Conservation (phyloP, 2,888 invertebrate species). For the Dicranocentrus wangi region DNA sequence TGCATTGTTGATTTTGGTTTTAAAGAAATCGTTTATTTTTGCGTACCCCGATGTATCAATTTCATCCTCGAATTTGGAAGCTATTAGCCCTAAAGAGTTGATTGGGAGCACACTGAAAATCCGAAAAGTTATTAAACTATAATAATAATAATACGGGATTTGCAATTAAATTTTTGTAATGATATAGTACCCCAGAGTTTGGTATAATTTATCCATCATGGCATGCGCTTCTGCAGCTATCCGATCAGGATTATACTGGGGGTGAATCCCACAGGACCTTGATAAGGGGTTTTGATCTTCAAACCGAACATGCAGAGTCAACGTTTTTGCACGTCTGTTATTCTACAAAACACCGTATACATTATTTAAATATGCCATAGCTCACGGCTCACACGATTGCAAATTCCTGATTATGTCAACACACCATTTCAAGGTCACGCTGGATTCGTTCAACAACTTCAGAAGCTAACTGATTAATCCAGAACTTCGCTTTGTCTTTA, state of each 20-base stretch:
- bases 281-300: conserved; percentile 77
- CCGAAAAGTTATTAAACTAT: no score
- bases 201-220: conserved; percentile 79
- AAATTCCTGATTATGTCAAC: no score
- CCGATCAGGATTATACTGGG: conserved; percentile 80
- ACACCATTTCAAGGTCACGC: conserved; percentile 79
- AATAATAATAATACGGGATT: neutral
- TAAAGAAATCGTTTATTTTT: conserved; percentile 68
- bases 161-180: no score
- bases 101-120: conserved; percentile 74
- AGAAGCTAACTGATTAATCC: conserved; percentile 86
- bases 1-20: neutral
- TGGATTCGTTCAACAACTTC: conserved; percentile 89
- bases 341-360: conserved; percentile 81
- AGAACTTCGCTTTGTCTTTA: conserved; percentile 82
- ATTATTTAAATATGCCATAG: no score
- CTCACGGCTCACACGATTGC: no score
- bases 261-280: conserved; percentile 75
- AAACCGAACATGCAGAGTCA: conserved; percentile 84
- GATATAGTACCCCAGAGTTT: conserved; percentile 61
- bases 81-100: conserved; percentile 74
- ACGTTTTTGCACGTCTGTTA: conserved; percentile 85
- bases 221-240: conserved; percentile 82
- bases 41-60: conserved; percentile 44
- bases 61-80: conserved; percentile 74